Base-by-base conservation (phyloP, 2,888 invertebrate genomes). In the Drosophila macrospina region DNA sequence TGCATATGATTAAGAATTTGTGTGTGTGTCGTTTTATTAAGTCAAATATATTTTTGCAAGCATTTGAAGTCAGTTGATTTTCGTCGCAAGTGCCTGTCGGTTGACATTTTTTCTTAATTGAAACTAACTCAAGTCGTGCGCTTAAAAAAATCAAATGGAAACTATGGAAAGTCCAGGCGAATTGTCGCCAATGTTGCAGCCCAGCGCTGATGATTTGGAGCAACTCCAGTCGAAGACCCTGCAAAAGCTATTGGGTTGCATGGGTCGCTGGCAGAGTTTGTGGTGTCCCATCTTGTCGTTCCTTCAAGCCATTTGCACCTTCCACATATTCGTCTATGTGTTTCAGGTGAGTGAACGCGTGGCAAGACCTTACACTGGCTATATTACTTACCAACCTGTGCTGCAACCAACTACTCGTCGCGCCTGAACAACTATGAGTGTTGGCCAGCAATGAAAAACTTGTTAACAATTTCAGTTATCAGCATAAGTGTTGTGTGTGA, bases 261-360 rank as follows among this genome's bases (percentile, higher is more conserved):
- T 93, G 76, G 94, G 94, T 11, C 90, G 91, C 62, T 95, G 94
- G 94, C 95, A 95, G 88, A 89, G 93, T 28, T 81, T 92, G 51
- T 93, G 94, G 86, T 94, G 94, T 15, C 92, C 93, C 69, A 85
- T 94, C 10, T 88, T 95, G 50, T 94, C 94, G 3, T 89, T 94
- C n/a, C 93, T 94, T 89, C 94, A 94, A 91, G 92, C 94, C 69
- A 93, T 94, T 20, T 94, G 94, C 87, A 94, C 94, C 30, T 94
- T 94, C 92, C 94, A 95, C 89, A 94, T 95, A 70, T 94, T 94
- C 89, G 92, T 93, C 5, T 93, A 93, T 62, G 94, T 94, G 1
- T 95, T 95, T 80, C 92, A 92, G 81, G 92, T 92, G 78, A 91
- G 90, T 69, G 56, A 24, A 86, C 39, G 34, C 50, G 47, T 30